These are phyloP conservation scores for Balaeniceps rex DNA, from an alignment of 2,113 vertebrate species.

Conservation along the genomic window DNA sequence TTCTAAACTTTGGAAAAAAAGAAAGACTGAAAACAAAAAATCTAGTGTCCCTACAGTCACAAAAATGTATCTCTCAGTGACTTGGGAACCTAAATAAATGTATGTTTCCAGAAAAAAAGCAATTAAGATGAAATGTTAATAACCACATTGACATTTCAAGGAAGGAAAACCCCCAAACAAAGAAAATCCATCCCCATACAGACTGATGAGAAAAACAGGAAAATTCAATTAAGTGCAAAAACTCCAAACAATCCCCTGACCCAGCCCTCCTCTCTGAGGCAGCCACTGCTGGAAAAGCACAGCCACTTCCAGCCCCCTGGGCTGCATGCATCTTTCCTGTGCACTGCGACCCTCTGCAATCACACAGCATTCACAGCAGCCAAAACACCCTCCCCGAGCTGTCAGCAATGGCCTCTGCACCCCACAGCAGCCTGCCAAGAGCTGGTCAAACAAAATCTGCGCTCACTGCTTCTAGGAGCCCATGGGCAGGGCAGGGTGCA, in stretches of 20 bases:
- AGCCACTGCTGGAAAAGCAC: background rate
- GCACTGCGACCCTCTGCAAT: accelerated
- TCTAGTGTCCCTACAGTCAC: background rate
- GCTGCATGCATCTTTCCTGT: accelerated
- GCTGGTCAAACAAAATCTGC: accelerated
- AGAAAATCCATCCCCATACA: background rate
- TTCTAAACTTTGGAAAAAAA: background rate
- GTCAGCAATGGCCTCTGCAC: background rate
- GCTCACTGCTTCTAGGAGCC: background rate
- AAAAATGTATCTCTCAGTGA: background rate
- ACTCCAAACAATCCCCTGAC: background rate
- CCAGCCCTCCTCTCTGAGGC: background rate
- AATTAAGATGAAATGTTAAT: background rate
- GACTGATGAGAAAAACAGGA: background rate
- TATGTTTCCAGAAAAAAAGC: background rate
- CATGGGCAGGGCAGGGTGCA: accelerated
- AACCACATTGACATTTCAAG: background rate
- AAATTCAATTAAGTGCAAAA: background rate
- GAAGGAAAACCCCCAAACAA: background rate
- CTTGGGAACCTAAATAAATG: background rate
- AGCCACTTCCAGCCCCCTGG: background rate
- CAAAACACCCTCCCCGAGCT: background rate
- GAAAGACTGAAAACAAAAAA: background rate
- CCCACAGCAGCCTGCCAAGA: background rate
- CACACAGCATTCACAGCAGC: background rate